phyloP scores from a whole-genome alignment of 2,797 vertebrate genomes.

The Melanotaenia trifasciata region DNA sequence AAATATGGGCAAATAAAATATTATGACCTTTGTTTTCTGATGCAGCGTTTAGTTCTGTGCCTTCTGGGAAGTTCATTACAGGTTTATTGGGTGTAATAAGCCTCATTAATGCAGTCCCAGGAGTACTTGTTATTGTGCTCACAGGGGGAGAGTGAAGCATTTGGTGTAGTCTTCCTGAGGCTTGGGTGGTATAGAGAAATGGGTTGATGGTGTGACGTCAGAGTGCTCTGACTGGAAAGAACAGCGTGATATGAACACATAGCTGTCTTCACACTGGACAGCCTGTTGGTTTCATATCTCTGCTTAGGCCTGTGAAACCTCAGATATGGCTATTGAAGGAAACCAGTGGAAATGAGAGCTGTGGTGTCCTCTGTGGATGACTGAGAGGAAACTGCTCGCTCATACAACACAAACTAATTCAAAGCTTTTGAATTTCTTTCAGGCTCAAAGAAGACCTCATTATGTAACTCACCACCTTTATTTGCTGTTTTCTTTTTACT shows the following conservation, averaged over 20 bases:
- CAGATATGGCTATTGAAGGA: slow-evolving; percentile 73
- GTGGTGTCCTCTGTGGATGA: slow-evolving; percentile 66
- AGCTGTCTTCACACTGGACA: slow-evolving; percentile 60
- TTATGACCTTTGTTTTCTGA: slow-evolving; percentile 48
- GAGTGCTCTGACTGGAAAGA: slow-evolving; percentile 74
- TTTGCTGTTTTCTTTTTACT: slow-evolving; percentile 32
- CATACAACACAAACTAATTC: slow-evolving; percentile 61
- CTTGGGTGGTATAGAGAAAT: slow-evolving; percentile 70
- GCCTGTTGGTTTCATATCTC: slow-evolving; percentile 70
- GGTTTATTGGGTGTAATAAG: slow-evolving; percentile 61
- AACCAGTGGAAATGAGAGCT: slow-evolving; percentile 74
- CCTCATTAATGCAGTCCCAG: slow-evolving; percentile 69
- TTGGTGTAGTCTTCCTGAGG: slow-evolving; percentile 72
- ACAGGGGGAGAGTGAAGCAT: slow-evolving; percentile 47
- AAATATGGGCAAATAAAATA: slow-evolving; percentile 11
- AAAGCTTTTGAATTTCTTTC: slow-evolving; percentile 60
- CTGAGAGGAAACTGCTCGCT: slow-evolving; percentile 73
- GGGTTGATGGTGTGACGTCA: slow-evolving; percentile 74
- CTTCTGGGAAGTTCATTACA: slow-evolving; percentile 62
- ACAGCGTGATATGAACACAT: slow-evolving; percentile 55
- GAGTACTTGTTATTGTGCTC: slow-evolving; percentile 39
- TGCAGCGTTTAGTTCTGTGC: slow-evolving; percentile 24
- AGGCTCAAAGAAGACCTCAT: slow-evolving; percentile 56
- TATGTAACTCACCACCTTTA: slow-evolving; percentile 58
- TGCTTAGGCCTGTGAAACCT: slow-evolving; percentile 61